Percentiles rank a stretch among this genome's conserved stretches.
phyloP scores from a whole-genome alignment of 2,113 vertebrate species.

The Ophiodon elongatus region DNA sequence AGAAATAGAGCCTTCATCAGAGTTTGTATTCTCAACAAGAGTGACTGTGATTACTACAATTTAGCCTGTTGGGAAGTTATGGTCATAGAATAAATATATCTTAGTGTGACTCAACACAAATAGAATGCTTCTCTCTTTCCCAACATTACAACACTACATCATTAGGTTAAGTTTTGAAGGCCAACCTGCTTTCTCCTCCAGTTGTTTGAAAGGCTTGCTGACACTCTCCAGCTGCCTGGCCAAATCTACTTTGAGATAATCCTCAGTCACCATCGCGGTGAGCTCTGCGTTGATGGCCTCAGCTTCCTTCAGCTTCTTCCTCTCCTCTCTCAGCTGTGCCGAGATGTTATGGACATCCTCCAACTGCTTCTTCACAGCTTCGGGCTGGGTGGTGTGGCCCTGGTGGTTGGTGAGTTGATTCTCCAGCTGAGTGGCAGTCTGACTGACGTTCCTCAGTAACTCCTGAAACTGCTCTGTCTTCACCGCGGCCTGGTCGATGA shows the following conservation, averaged over 20 bases:
- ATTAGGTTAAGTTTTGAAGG: conserved; percentile 43
- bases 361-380: conserved; percentile 92
- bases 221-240: conserved; percentile 91
- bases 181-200: conserved; percentile 96
- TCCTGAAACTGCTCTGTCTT: conserved; percentile 92
- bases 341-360: conserved; percentile 88
- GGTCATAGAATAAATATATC: conserved; percentile 34
- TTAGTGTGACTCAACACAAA: conserved; percentile 39
- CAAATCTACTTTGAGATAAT: conserved; percentile 95
- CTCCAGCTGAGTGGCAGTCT: conserved; percentile 86
- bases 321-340: conserved; percentile 89
- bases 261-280: conserved; percentile 90
- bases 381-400: conserved; percentile 87
- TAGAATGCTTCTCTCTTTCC: conserved; percentile 26
- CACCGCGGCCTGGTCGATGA: conserved; percentile 90
- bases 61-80: neutral
- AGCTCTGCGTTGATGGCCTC: conserved; percentile 89
- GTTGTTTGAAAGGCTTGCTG: conserved; percentile 91
- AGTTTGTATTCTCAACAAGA: neutral
- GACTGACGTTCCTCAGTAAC: conserved; percentile 86
- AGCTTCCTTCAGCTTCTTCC: conserved; percentile 87
- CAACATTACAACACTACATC: conserved; percentile 42
- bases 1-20: neutral
- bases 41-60: neutral
- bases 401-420: conserved; percentile 86